Evolutionary conservation across 2,888 invertebrate genomes (phyloP), one percentile per base, ranked within the genome.

Genomic region (Orchesella flavescens): DNA sequence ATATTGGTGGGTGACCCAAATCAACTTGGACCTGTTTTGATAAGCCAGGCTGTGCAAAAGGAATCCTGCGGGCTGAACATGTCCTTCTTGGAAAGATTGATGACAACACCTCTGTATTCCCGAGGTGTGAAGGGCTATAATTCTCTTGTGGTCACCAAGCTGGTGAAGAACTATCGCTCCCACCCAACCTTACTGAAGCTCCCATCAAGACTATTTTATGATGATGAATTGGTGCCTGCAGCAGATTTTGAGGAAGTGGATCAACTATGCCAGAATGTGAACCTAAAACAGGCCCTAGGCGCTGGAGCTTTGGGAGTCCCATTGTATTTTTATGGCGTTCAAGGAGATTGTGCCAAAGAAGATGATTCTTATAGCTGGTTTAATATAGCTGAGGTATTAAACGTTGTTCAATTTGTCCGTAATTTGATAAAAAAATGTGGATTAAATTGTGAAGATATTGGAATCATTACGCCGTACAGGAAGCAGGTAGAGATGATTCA

Each of bases 391-490:
- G 98, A 98, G 91, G 94, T 94, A 0, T 91, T 93, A 90, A 89
- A 93, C 89, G 92, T 93, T 0, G 92, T 93, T 86, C 91, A 91
- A 73, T 94, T 94, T 89, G 89, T 94, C 12, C 13, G 17, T 15
- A 91, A 92, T 87, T 91, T 93, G 87, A 90, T 97, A 1, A 94
- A 94, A 66, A 88, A 89, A 87, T 91, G 91, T 71, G 93, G 93
- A 24, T 89, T 96, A n/a, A 89, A 89, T 0, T 90, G 93, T 0
- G 92, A 93, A 74, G 94, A 96, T 87, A 93, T 98, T 89, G 98
- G 98, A 3, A 94, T 98, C 79, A 95, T 98, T 84, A 95, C 97
- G 15, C 98, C 98, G 0, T 98, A 98, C 89, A 91, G 94, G 84
- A 96, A 96, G 72, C 87, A 94, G 93, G 93, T 93, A 0, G 91